Evolutionary conservation across 1,140 invertebrate genomes (phyloP).

Genomic region (Dreissena polymorpha): DNA sequence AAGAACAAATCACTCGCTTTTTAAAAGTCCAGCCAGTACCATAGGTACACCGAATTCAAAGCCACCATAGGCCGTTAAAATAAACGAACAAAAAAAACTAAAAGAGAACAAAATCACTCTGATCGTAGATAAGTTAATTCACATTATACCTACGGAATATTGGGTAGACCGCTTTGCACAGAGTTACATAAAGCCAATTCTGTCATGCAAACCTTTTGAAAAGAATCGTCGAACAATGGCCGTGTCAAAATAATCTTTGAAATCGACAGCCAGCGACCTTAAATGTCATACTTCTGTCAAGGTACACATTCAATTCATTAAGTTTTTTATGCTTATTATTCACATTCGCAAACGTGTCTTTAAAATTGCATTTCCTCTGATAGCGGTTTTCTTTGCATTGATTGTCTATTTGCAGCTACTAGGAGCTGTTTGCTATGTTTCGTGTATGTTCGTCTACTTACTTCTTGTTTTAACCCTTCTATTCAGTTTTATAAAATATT

Average conservation of each 20-base stretch:
- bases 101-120: too few species aligned
- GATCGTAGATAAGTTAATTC: too few species aligned
- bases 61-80: too few species aligned
- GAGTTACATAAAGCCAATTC: too few species aligned
- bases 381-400: neutral
- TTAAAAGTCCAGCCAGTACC: too few species aligned
- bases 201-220: neutral
- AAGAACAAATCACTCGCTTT: too few species aligned
- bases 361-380: neutral
- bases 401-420: neutral
- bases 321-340: neutral
- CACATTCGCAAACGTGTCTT: neutral
- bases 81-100: too few species aligned
- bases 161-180: too few species aligned
- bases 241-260: conserved; percentile 3
- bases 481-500: too few species aligned
- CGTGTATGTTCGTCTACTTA: neutral
- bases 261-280: neutral
- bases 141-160: too few species aligned
- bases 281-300: neutral
- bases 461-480: neutral
- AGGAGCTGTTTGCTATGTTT: neutral
- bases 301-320: neutral
- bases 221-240: neutral
- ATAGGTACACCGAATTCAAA: too few species aligned